Base-by-base conservation (phyloP, 92 coral and sea anemone genomes). In the Blastomussa wellsi region DNA sequence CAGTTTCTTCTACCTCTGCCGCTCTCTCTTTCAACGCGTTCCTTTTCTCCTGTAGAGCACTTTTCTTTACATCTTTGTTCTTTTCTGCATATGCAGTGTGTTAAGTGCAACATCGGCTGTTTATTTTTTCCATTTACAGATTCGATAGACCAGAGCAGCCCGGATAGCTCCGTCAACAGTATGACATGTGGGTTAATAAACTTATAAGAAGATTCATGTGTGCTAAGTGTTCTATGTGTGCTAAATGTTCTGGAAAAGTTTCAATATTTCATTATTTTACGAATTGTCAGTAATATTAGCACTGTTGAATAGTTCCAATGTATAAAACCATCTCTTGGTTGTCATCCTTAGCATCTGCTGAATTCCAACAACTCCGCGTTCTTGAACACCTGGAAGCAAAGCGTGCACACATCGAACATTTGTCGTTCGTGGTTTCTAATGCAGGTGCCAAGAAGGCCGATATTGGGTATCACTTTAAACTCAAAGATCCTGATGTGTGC, bases 351-450 rank as follows among this genome's bases (percentile, higher is more conserved):
- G 64, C 79, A 79, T 86, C 72, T 51, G 91, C 86, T 39, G 92
- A 89, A 52, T 90, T 88, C 79, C 86, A 92, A 9, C 75, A 85
- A 7, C 78, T 94, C 2, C 90, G 85, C 28, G 97, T 96, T 1
- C 26, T 92, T 10, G 98, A 97, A 24, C 92, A 88, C 66, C 82
- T 97, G 33, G 96, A 95, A 47, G 99, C 99, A 42, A 89, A 90
- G 15, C 92, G 96, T 7, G 99, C 99, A n/a, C 76, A 87, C 66
- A 93, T 97, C 47, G 95, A 91, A 9, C 84, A 94, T 77, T 86
- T 97, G 52, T 91, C 96, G 57, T 89, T 77, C 48, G 75, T 76
- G 52, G 84, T 72, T 10, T 28, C 73, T 12, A 72, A 37, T 62
- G 79, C 89, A 24, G 85, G 88, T 6, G 65, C 79, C 2, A 70